phyloP scores from a whole-genome alignment of 2,113 vertebrate species.

The Thalassarche chlororhynchos region DNA sequence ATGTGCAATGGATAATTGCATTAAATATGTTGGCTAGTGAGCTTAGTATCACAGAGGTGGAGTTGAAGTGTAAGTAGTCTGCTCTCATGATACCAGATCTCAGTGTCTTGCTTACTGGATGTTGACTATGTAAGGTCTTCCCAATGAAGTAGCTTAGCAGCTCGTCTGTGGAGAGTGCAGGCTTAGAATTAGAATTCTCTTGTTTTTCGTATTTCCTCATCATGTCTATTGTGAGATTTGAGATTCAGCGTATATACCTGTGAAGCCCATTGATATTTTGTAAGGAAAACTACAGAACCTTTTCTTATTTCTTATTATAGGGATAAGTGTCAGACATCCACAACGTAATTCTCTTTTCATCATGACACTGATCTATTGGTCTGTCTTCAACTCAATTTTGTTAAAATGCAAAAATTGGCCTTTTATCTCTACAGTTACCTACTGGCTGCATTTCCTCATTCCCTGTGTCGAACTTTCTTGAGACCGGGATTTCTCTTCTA shows the following conservation, averaged over 20 bases:
- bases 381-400: not conserved
- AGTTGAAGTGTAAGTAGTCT: not conserved
- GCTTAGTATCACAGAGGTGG: not conserved
- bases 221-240: not conserved
- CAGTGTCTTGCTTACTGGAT: not conserved
- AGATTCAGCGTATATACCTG: accelerated
- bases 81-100: not conserved
- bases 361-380: not conserved
- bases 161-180: not conserved
- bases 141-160: not conserved
- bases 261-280: not conserved
- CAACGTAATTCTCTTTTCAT: not conserved
- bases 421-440: not conserved
- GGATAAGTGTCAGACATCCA: not conserved
- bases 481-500: not conserved
- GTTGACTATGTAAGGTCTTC: not conserved
- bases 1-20: not conserved
- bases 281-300: not conserved
- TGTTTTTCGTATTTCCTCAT: not conserved
- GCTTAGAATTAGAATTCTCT: not conserved
- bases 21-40: not conserved
- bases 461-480: accelerated
- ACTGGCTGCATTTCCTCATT: not conserved
- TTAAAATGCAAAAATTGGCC: not conserved
- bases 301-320: not conserved